A percentile compares a stretch with the other conserved stretches of the same genome.
Conservation (phyloP, 2,113 vertebrate genomes). For the Lates calcarifer region DNA sequence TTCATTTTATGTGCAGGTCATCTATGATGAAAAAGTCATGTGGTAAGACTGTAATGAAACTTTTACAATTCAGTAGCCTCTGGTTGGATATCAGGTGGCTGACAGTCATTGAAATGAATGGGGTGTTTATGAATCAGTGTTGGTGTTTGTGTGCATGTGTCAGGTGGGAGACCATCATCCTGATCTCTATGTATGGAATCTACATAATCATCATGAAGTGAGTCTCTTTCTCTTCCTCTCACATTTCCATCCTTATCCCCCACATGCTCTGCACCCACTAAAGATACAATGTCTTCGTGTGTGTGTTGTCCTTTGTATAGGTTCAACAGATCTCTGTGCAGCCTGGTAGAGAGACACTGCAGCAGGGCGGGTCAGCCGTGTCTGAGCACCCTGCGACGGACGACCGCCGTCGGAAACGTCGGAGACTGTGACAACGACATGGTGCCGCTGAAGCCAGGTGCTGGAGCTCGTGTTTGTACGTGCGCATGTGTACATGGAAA, state of each 20-base stretch:
- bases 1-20: slow-evolving; percentile 76
- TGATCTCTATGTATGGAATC: slow-evolving; percentile 85
- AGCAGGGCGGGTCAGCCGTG: slow-evolving; percentile 72
- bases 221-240: slow-evolving; percentile 39
- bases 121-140: not conserved
- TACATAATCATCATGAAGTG: slow-evolving; percentile 88
- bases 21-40: slow-evolving; percentile 86
- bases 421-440: slow-evolving; percentile 82
- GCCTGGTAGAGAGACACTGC: slow-evolving; percentile 79
- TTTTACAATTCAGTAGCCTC: not conserved
- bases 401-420: slow-evolving; percentile 71
- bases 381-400: slow-evolving; percentile 72
- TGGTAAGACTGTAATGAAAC: slow-evolving; percentile 76
- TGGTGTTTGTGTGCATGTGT: slow-evolving; percentile 22
- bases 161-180: slow-evolving; percentile 87
- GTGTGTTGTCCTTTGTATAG: slow-evolving; percentile 58
- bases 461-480: slow-evolving; percentile 19
- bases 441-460: slow-evolving; percentile 85
- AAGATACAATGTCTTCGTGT: not conserved
- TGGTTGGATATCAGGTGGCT: not conserved
- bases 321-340: slow-evolving; percentile 83
- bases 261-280: not conserved
- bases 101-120: not conserved
- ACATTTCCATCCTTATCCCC: not conserved
- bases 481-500: slow-evolving; percentile 8